Conservation (phyloP, 1,140 invertebrate genomes). For the Drosophila bocki region DNA sequence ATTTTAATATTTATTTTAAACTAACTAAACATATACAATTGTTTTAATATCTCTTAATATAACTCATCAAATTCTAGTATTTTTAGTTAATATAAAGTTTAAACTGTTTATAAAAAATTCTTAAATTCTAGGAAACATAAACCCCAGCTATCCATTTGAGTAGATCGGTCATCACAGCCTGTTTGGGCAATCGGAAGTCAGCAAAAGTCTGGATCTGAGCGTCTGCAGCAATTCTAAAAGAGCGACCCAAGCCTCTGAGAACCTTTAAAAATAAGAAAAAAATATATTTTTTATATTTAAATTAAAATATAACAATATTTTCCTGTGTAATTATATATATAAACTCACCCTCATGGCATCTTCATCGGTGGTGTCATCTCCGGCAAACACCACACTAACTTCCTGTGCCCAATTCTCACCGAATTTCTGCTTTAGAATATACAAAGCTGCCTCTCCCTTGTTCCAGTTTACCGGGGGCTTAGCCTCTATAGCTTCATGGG, state of each 20-base stretch:
- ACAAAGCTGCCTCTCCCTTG: slow-evolving; percentile 94
- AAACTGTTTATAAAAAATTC: background rate
- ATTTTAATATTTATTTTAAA: background rate
- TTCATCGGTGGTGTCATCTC: slow-evolving; percentile 96
- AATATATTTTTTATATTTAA: background rate
- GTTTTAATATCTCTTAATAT: background rate
- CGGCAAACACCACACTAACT: slow-evolving; percentile 94
- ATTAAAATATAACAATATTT: background rate
- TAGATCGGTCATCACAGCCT: slow-evolving; percentile 94
- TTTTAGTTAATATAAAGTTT: background rate
- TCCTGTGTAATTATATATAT: background rate
- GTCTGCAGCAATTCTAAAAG: slow-evolving; percentile 93
- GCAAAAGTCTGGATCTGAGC: slow-evolving; percentile 93
- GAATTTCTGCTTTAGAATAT: slow-evolving; percentile 94
- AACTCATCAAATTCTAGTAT: background rate
- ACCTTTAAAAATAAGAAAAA: slow-evolving; percentile 86
- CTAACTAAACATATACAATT: slow-evolving; percentile 1
- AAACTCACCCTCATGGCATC: slow-evolving; percentile 93
- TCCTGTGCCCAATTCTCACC: slow-evolving; percentile 94
- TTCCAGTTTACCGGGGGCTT: slow-evolving; percentile 96
- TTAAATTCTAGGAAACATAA: slow-evolving; percentile 43
- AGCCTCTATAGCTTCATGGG: slow-evolving; percentile 94
- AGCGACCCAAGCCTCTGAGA: slow-evolving; percentile 93
- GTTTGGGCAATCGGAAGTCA: slow-evolving; percentile 92
- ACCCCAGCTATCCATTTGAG: slow-evolving; percentile 89